A percentile compares a stretch with the other conserved stretches of the same genome.
These are phyloP conservation scores for Arion vulgaris DNA, from an alignment of 1,140 invertebrate species.

Conservation along the genomic window DNA sequence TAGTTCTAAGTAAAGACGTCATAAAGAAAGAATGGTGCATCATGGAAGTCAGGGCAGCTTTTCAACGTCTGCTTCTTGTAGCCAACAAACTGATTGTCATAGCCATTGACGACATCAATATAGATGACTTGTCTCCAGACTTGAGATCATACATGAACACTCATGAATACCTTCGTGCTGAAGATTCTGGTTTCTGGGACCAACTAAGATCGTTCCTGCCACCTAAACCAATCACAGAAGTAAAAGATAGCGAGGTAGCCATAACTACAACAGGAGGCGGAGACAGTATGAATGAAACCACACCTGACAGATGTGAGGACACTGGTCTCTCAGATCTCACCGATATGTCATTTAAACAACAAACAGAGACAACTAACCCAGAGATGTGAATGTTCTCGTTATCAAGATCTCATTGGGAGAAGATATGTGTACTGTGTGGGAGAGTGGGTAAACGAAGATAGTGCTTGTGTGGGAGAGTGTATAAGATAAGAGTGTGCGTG, in stretches of 20 bases:
- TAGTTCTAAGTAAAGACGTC: conserved; percentile 79
- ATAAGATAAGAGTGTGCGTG: too few relatives aligned
- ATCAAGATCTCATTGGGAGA: too few relatives aligned
- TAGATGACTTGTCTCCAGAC: conserved; percentile 73
- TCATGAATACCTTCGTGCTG: conserved; percentile 78
- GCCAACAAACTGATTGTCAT: conserved; percentile 89
- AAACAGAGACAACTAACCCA: not conserved
- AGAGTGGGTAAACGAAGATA: too few relatives aligned
- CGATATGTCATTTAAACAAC: not conserved
- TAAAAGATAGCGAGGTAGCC: not conserved
- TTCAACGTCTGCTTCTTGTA: conserved; percentile 89
- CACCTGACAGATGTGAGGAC: not conserved
- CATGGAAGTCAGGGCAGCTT: conserved; percentile 82
- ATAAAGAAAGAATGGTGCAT: conserved; percentile 80
- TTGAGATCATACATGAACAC: conserved; percentile 78
- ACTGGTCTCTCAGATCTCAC: not conserved
- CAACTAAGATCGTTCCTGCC: conserved; percentile 91
- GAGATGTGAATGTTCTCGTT: not conserved
- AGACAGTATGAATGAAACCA: not conserved
- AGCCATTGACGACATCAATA: conserved; percentile 78
- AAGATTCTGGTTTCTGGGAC: conserved; percentile 89
- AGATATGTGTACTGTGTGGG: too few relatives aligned
- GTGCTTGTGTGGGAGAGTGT: too few relatives aligned
- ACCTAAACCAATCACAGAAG: not conserved
- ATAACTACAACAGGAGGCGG: too few relatives aligned